Conservation (phyloP, 2,113 vertebrate genomes). For the Sebastes fasciatus region DNA sequence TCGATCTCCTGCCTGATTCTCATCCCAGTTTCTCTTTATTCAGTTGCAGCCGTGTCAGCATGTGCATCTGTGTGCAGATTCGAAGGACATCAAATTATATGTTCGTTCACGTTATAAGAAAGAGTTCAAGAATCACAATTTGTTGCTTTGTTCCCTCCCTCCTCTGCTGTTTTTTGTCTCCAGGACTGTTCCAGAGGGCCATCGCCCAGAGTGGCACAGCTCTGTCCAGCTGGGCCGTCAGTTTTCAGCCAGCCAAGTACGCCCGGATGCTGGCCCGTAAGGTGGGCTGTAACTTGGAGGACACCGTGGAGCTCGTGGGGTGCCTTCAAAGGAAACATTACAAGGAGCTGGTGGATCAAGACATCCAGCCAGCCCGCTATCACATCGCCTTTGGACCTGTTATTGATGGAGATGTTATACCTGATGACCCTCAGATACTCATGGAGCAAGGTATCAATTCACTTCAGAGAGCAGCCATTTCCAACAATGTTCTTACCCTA, state of each 20-base stretch:
- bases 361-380: conserved; percentile 98
- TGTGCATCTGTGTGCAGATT: neutral
- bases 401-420: conserved; percentile 98
- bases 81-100: neutral
- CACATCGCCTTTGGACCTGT: conserved; percentile 99
- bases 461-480: neutral
- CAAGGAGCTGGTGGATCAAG: conserved; percentile 98
- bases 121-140: neutral
- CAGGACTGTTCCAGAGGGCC: conserved; percentile 98
- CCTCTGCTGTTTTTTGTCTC: conserved; percentile 52
- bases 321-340: conserved; percentile 98
- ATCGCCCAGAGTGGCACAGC: conserved; percentile 98
- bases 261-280: conserved; percentile 96
- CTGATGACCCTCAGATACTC: conserved; percentile 97
- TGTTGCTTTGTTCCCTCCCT: neutral
- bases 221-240: conserved; percentile 98
- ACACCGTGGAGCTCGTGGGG: conserved; percentile 94
- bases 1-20: neutral
- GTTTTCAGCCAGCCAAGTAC: conserved; percentile 97
- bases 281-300: conserved; percentile 97
- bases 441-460: conserved; percentile 92
- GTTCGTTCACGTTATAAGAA: neutral
- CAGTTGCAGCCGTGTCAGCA: neutral
- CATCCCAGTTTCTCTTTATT: neutral
- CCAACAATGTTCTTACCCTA: neutral